A percentile compares a stretch with the other conserved stretches of the same genome.
phyloP scores from a whole-genome alignment of 2,888 invertebrate species.

The Ligdia adustata region DNA sequence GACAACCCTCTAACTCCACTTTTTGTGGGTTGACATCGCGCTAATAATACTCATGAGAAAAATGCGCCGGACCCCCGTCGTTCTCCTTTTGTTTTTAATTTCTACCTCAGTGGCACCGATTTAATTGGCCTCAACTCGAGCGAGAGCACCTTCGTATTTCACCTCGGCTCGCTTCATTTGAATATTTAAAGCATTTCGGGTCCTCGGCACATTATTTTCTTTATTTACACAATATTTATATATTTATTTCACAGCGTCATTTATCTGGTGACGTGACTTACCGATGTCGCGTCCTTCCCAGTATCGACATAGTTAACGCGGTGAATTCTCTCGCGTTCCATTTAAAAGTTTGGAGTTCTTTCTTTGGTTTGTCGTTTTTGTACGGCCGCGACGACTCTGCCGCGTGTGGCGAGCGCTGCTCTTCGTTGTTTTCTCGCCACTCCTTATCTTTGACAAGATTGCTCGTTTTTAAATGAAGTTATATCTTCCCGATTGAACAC shows the following conservation, averaged over 20 bases:
- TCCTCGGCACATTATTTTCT: slow-evolving; percentile 77
- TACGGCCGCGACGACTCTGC: slow-evolving; percentile 58
- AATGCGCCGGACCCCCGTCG: slow-evolving; percentile 79
- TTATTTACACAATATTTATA: slow-evolving; percentile 83
- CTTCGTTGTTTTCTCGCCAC: slow-evolving; percentile 82
- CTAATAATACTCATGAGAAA: slow-evolving; percentile 84
- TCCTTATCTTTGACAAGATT: slow-evolving; percentile 81
- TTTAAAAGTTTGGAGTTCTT: slow-evolving; percentile 76
- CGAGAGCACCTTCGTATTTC: slow-evolving; percentile 83
- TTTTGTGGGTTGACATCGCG: slow-evolving; percentile 82
- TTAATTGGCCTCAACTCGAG: slow-evolving; percentile 83
- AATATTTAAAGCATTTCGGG: slow-evolving; percentile 83
- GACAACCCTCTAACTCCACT: slow-evolving; percentile 78
- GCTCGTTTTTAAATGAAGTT: slow-evolving; percentile 84
- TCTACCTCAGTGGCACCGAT: slow-evolving; percentile 84
- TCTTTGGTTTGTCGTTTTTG: slow-evolving; percentile 72
- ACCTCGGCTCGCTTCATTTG: slow-evolving; percentile 82
- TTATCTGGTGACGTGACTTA: slow-evolving; percentile 83
- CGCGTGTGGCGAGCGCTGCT: slow-evolving; percentile 77
- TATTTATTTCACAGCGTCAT: slow-evolving; percentile 81
- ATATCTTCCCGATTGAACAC: slow-evolving; percentile 81
- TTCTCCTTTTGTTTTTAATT: slow-evolving; percentile 83
- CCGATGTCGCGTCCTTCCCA: slow-evolving; percentile 82
- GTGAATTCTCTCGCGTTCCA: slow-evolving; percentile 80
- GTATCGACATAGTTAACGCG: slow-evolving; percentile 83